Evolutionary conservation across 2,888 invertebrate genomes (phyloP), one percentile per base, ranked within the genome.

Genomic region (Phrixothrix hirtus): DNA sequence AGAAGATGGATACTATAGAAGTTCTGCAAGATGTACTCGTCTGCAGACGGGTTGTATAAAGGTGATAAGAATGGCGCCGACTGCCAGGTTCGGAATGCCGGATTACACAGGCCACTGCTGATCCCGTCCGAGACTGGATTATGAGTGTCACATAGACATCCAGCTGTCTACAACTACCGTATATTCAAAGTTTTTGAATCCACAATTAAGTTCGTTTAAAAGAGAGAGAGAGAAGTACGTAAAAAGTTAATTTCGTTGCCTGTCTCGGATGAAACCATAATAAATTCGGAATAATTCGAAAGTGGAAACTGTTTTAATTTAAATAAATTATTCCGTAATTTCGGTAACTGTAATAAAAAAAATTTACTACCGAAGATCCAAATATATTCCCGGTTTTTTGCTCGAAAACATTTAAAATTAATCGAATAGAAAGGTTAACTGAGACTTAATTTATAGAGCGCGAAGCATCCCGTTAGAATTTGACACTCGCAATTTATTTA

Each of bases 51-150:
- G 47, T 44, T 55, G 51, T 51, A 47, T 46, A 52, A 51, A 55
- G 57, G 57, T 62, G 63, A 63, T 63, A 63, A 62, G 61, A 52
- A 45, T 50, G 63, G 63, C 63, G 63, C 63, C 63, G 60, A 55
- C 61, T 58, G 55, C 55, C 59, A 51, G 55, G 48, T 55, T 52
- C 56, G 63, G 59, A 60, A 63, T 63, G 63, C 55, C 57, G 61
- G 63, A 63, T 63, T 63, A 63, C 55, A 59, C 46, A 51, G 47
- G 47, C 51, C 51, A 38, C 37, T 55, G 49, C 49, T 55, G 54
- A 55, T 54, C 54, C 62, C 49, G 52, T 52, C 55, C 42, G 43
- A 54, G 62, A 57, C 62, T 54, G 62, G 62, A 62, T 62, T 62
- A 62, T 49, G 43, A 41, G 44, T 55, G 54, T 55, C 54, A 55